Conservation (phyloP, 1,140 invertebrate genomes). For the Solen grandis region DNA sequence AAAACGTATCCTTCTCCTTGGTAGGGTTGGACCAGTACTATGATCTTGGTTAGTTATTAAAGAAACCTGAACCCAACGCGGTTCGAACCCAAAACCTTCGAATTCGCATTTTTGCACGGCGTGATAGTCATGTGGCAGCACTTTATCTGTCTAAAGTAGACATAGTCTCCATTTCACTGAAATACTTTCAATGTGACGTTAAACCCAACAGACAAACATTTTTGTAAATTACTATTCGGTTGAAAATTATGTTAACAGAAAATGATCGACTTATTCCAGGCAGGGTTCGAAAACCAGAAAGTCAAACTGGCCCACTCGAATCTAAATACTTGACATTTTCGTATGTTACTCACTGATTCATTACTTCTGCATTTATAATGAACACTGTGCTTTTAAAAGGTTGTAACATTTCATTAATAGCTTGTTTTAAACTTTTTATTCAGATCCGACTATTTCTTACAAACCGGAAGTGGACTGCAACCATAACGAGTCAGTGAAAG, state of each 20-base stretch:
- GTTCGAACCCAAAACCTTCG: background rate
- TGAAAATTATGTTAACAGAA: too few relatives aligned
- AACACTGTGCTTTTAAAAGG: background rate
- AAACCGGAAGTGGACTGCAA: conserved; percentile 45
- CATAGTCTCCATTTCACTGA: too few relatives aligned
- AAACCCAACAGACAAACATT: too few relatives aligned
- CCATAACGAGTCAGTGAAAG: conserved; percentile 22
- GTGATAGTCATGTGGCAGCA: too few relatives aligned
- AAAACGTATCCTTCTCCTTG: background rate
- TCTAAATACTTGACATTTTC: background rate
- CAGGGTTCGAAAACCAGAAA: too few relatives aligned
- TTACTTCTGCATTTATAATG: background rate
- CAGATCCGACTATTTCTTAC: conserved; percentile 39
- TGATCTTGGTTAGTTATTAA: background rate
- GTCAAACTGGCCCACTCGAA: background rate
- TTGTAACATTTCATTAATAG: background rate
- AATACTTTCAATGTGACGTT: too few relatives aligned
- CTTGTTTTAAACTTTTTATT: background rate
- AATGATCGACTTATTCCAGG: too few relatives aligned
- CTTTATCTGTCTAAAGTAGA: too few relatives aligned
- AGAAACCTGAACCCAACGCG: background rate
- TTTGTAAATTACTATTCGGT: too few relatives aligned
- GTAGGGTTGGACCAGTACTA: background rate
- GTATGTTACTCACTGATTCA: background rate
- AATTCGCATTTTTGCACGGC: too few relatives aligned